phyloP scores from a whole-genome alignment of 23 tunicate genomes.

The Trididemnum nubilum region DNA sequence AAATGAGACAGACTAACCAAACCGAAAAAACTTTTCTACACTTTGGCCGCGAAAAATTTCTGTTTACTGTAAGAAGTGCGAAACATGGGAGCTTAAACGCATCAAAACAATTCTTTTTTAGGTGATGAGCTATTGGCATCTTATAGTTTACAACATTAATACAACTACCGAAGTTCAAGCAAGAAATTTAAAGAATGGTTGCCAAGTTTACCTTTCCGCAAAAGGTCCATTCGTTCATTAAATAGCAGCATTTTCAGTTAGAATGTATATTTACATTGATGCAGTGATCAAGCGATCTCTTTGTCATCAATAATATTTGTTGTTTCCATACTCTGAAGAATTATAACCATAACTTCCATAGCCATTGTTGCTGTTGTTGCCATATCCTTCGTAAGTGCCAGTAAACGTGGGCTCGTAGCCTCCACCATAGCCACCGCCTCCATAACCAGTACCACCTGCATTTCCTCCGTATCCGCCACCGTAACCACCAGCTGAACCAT shows the following conservation, averaged over 20 bases:
- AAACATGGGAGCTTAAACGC: no score
- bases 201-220: not conserved
- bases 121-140: no score
- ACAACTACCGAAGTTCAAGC: not conserved
- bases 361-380: not conserved
- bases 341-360: slow-evolving; percentile 25
- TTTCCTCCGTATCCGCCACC: slow-evolving; percentile 24
- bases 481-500: slow-evolving; percentile 34
- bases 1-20: no score
- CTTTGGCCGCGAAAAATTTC: no score
- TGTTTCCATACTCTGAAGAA: not conserved
- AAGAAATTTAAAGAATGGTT: not conserved
- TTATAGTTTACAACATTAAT: not conserved
- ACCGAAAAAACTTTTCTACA: no score
- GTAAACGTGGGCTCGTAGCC: not conserved
- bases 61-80: no score
- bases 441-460: slow-evolving; percentile 16
- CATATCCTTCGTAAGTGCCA: slow-evolving; percentile 30
- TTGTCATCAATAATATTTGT: not conserved
- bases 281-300: not conserved
- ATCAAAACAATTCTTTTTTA: no score
- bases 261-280: not conserved
- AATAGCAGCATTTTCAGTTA: not conserved
- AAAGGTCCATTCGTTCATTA: not conserved
- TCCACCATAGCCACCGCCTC: slow-evolving; percentile 20